Evolutionary conservation across 1,140 invertebrate genomes (phyloP), one percentile per base, ranked within the genome.

Genomic region (Bombus consobrinus): DNA sequence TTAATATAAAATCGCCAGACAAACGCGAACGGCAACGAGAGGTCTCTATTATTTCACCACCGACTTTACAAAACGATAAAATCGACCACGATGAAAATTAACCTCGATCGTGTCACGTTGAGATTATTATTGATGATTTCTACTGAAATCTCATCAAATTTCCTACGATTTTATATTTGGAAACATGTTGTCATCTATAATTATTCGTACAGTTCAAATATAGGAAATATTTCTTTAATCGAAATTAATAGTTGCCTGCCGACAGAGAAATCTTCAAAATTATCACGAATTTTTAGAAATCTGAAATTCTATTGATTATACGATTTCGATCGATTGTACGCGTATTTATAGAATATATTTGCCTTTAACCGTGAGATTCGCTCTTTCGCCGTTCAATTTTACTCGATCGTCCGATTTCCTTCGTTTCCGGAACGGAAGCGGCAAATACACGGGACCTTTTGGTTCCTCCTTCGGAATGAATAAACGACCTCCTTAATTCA

Each of bases 1-100:
- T 82, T 75, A 82, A 75, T 41, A 37, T 34, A 64, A 74, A 62
- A 74, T 82, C 22, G 28, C 18, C 47, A 8, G 47, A 53, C 47
- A 34, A 1, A 15, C 32, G 32, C 4, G 15, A 22, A 74, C n/a
- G 10, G n/a, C 22, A 34, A 75, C 73, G 28, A 5, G 28, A 5
- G 32, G 13, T 76, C 22, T 8, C 74, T 12, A 15, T 41, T 77
- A 41, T 62, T n/a, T 10, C 25, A 13, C 34, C 13, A 18, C 22
- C 8, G 28, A 62, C 41, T 62, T n/a, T 9, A 5, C 1, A 1
- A 32, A 41, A 39, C 6, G 9, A 41, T 6, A 32, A 8, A 43
- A 13, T 3, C 69, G 2, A 0, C 34, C 10, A 22, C 9, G 6
- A 72, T 1, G 39, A n/a, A 18, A 25, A 28, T 41, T 28, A 41